These are phyloP conservation scores for Nothobranchius furzeri DNA, from an alignment of 2,113 vertebrate species.

Conservation along the genomic window DNA sequence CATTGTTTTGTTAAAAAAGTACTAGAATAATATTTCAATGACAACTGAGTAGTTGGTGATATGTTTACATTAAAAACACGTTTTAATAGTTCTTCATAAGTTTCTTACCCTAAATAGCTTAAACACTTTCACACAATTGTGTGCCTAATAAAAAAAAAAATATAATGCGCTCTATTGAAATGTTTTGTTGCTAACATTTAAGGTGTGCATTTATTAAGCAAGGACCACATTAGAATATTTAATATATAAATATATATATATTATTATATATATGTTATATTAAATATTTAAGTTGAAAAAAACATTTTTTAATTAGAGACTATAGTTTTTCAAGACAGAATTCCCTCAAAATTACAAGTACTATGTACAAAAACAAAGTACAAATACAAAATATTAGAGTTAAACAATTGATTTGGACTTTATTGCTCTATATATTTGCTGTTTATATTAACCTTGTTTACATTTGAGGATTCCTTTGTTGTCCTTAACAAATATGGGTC, in stretches of 20 bases:
- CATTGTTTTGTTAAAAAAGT: no score
- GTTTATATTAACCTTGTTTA: not conserved
- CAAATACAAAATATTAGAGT: no score
- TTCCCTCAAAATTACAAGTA: not conserved
- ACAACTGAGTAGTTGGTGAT: no score
- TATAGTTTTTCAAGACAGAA: not conserved
- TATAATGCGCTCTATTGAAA: not conserved
- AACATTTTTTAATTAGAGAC: not conserved
- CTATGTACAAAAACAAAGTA: no score
- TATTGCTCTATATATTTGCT: no score
- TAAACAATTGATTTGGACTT: no score
- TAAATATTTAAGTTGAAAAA: no score
- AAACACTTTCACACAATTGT: not conserved
- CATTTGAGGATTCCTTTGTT: not conserved
- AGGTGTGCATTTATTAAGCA: not conserved
- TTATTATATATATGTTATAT: no score
- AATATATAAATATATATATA: no score
- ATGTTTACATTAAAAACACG: not conserved
- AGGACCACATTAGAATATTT: not conserved
- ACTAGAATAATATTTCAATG: no score
- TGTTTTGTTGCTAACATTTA: not conserved
- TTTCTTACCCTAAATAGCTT: not conserved
- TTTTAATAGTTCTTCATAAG: not conserved
- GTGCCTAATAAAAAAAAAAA: not conserved
- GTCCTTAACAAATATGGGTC: constrained; percentile 40